Evolutionary conservation across 2,888 invertebrate genomes (phyloP).

Genomic region (Gymnocheta viridis): DNA sequence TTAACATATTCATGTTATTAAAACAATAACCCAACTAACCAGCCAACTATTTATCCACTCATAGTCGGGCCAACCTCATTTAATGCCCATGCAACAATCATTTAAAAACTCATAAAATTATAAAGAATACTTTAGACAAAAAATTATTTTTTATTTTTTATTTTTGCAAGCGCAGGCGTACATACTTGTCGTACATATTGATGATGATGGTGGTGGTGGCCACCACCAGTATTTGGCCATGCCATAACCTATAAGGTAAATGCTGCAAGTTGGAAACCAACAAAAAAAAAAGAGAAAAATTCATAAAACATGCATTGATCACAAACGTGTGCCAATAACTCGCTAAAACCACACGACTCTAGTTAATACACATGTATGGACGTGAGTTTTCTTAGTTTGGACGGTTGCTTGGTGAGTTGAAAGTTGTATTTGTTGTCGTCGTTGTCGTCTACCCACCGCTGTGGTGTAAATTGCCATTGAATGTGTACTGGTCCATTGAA

Average conservation of each 20-base stretch:
- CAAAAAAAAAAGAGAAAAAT: constrained; percentile 33
- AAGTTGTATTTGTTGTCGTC: constrained; percentile 48
- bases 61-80: constrained; percentile 50
- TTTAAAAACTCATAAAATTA: constrained; percentile 70
- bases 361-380: constrained; percentile 45
- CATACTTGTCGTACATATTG: constrained; percentile 47
- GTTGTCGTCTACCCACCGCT: constrained; percentile 63
- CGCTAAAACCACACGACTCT: constrained; percentile 67
- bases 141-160: background rate
- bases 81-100: constrained; percentile 49
- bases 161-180: constrained; percentile 63
- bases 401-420: constrained; percentile 40
- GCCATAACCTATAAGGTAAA: constrained; percentile 41
- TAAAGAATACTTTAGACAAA: constrained; percentile 45
- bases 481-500: constrained; percentile 50
- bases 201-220: constrained; percentile 37
- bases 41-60: constrained; percentile 28
- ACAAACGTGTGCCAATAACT: constrained; percentile 69
- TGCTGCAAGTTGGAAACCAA: constrained; percentile 22
- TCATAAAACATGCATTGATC: constrained; percentile 64
- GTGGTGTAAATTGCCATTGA: constrained; percentile 67
- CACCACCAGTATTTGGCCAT: constrained; percentile 45
- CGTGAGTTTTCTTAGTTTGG: constrained; percentile 19
- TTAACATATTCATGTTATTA: constrained; percentile 68
- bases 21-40: constrained; percentile 53